Evolutionary conservation across 2,888 invertebrate genomes (phyloP).

Genomic region (Apotomis turbidana): DNA sequence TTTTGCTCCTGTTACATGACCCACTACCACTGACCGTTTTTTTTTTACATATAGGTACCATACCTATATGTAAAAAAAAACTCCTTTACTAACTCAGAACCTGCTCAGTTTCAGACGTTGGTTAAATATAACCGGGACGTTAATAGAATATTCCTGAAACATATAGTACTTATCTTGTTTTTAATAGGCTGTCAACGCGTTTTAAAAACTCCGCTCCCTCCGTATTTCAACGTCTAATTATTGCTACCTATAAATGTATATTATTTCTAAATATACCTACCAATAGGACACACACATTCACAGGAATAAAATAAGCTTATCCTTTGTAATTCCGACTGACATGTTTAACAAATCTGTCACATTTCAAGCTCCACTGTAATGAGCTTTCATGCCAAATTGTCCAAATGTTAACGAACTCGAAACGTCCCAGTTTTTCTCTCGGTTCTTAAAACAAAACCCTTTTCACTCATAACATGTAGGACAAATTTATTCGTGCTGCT

Average conservation of each 20-base stretch:
- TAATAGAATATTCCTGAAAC: too few relatives aligned
- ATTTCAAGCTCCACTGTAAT: slow-evolving; percentile 9
- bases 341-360: slow-evolving; percentile 28
- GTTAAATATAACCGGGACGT: too few relatives aligned
- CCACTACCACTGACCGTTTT: too few relatives aligned
- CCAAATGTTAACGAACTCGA: slow-evolving; percentile 22
- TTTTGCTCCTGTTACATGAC: too few relatives aligned
- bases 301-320: neutral
- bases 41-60: too few relatives aligned
- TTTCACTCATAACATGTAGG: neutral
- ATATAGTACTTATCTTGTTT: neutral
- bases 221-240: neutral
- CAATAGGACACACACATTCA: neutral
- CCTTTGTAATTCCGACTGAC: slow-evolving; percentile 2
- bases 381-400: slow-evolving; percentile 17
- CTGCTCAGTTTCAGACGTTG: too few relatives aligned
- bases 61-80: too few relatives aligned
- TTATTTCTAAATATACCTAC: neutral
- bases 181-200: neutral
- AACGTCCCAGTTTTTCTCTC: slow-evolving; percentile 17
- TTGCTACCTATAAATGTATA: neutral
- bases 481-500: neutral
- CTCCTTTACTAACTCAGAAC: too few relatives aligned
- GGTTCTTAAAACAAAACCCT: slow-evolving; percentile 22
- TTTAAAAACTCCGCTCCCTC: neutral